Conservation (phyloP, 2,888 invertebrate genomes). For the Caenorhabditis panamensis region DNA sequence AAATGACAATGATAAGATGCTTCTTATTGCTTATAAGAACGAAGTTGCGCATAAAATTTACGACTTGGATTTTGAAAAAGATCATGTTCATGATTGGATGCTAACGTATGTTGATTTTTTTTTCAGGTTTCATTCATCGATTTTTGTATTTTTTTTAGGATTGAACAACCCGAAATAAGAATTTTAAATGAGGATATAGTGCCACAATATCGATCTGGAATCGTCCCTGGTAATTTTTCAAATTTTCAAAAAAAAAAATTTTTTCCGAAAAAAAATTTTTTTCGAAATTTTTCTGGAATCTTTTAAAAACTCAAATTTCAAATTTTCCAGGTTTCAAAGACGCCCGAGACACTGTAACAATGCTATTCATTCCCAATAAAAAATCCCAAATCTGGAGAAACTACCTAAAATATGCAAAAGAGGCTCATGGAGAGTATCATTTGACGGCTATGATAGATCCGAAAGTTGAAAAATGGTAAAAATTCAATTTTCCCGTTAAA, state of each 20-base stretch:
- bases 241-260: background rate
- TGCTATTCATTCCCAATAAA: conserved; percentile 59
- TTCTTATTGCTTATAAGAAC: conserved; percentile 8
- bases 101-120: conserved; percentile 12
- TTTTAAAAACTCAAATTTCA: background rate
- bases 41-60: conserved; percentile 8
- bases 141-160: conserved; percentile 22
- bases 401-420: conserved; percentile 59
- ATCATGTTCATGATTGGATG: conserved; percentile 44
- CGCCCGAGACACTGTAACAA: conserved; percentile 54
- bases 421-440: conserved; percentile 64
- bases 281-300: too few species aligned
- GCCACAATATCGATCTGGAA: conserved; percentile 57
- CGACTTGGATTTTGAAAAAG: conserved; percentile 27
- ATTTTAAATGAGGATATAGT: conserved; percentile 52
- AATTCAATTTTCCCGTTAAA: background rate
- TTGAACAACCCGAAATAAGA: conserved; percentile 50
- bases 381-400: conserved; percentile 54
- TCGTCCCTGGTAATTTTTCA: conserved; percentile 36
- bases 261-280: background rate
- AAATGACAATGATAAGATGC: background rate
- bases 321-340: conserved; percentile 48
- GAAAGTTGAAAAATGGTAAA: conserved; percentile 59
- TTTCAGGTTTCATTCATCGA: background rate
- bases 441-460: conserved; percentile 51